Percentiles rank a stretch among this genome's conserved stretches.
Evolutionary conservation across 1,140 invertebrate genomes (phyloP).

Genomic region (Drosophila tropicalis): DNA sequence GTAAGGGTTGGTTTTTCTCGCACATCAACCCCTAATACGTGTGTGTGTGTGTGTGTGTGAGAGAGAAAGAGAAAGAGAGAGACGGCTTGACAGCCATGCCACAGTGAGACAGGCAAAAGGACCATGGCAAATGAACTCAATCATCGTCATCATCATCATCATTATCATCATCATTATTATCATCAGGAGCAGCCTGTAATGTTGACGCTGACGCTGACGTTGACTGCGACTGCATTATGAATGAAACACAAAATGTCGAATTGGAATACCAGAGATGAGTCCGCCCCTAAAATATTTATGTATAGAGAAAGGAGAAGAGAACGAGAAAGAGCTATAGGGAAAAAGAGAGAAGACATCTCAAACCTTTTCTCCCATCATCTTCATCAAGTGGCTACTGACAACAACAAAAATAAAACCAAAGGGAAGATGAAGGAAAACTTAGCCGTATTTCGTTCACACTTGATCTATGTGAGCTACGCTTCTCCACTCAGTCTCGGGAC

Average conservation of each 20-base stretch:
- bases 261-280: slow-evolving; percentile 67
- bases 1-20: slow-evolving; percentile 47
- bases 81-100: slow-evolving; percentile 30
- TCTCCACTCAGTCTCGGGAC: slow-evolving; percentile 2
- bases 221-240: slow-evolving; percentile 60
- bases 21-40: slow-evolving; percentile 61
- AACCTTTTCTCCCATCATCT: neutral
- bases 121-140: slow-evolving; percentile 54
- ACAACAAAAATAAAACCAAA: slow-evolving; percentile 29
- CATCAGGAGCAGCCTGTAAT: neutral
- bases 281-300: slow-evolving; percentile 68
- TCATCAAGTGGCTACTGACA: slow-evolving; percentile 38
- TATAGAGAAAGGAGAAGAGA: slow-evolving; percentile 14
- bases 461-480: slow-evolving; percentile 50
- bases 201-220: slow-evolving; percentile 61
- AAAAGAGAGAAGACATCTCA: slow-evolving; percentile 10
- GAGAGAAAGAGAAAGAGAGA: neutral
- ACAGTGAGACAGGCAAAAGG: slow-evolving; percentile 57
- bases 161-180: neutral
- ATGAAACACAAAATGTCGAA: slow-evolving; percentile 81
- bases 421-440: slow-evolving; percentile 47
- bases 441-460: slow-evolving; percentile 74
- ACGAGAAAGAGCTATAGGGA: slow-evolving; percentile 16
- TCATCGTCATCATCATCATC: slow-evolving; percentile 34
- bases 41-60: neutral